Base-by-base conservation (phyloP, 1,140 invertebrate genomes). In the Bombus haemorrhoidalis region DNA sequence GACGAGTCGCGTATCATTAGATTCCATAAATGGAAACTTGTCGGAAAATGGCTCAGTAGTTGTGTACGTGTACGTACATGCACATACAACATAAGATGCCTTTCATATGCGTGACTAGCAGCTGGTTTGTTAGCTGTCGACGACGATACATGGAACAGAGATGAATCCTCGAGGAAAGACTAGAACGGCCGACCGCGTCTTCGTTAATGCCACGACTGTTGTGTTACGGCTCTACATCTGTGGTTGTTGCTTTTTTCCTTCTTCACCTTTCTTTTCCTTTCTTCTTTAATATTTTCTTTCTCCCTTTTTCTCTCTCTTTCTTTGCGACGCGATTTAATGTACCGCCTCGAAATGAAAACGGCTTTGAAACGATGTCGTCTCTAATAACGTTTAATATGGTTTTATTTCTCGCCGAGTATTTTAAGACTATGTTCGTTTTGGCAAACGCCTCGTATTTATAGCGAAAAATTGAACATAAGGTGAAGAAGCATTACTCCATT, bases 21-120 rank as follows among this genome's bases (percentile, higher is more conserved):
- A 77, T 87, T 86, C 91, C 89, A 84, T 91, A 92, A 92, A 92
- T 91, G 89, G 92, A 91, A 92, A 92, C 90, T 89, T 90, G 90
- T 78, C 83, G 81, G 87, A 80, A 91, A 92, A 92, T 89, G 86
- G 89, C 87, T 78, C 85, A 34, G 81, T 86, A 87, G 69, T 32
- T 74, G 12, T n/a, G 28, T 12, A 62, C 12, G 28, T n/a, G 28
- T 62, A 62, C 28, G 28, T 59, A 4, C 10, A 3, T 59, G 28
- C 28, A n/a, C 28, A 57, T 69, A 72, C 68, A 22, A 83, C 53
- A 72, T 85, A 89, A 86, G 88, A 74, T 80, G 79, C 86, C 82
- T 91, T 89, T 90, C 88, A 88, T 86, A 87, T 86, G 83, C 79
- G 47, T 53, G 85, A 79, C 81, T 83, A 77, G 73, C 86, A 77